phyloP scores from a whole-genome alignment of 2,113 vertebrate genomes.

The Rhynchomys soricoides region DNA sequence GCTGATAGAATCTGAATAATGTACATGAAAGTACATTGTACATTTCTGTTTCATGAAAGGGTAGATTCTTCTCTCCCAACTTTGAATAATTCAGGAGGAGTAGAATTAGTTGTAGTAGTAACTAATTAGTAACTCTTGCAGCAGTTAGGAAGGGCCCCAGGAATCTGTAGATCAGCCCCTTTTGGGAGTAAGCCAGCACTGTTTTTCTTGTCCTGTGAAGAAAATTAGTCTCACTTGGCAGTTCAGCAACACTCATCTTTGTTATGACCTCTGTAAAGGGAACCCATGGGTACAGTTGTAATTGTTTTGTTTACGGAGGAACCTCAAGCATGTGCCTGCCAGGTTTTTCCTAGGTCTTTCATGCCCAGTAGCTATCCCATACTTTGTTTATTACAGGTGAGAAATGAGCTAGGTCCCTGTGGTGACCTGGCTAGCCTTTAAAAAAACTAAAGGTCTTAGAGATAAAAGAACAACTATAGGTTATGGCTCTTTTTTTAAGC shows the following conservation, averaged over 20 bases:
- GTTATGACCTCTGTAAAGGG: not conserved
- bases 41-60: not conserved
- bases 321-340: not conserved
- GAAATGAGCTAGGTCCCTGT: not conserved
- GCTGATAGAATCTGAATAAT: not conserved
- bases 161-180: not conserved
- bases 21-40: not conserved
- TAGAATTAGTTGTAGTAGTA: not conserved
- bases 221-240: not conserved
- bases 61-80: not conserved
- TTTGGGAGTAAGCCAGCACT: not conserved
- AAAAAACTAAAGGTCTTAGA: not conserved
- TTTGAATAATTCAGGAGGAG: not conserved
- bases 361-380: not conserved
- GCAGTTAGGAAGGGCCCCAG: not conserved
- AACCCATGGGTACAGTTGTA: not conserved
- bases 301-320: not conserved
- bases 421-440: not conserved
- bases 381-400: not conserved
- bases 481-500: not conserved
- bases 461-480: not conserved
- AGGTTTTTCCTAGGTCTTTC: not conserved
- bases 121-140: not conserved
- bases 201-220: not conserved
- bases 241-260: not conserved